These are phyloP conservation scores for Papilio gigon DNA, from an alignment of 2,888 invertebrate species.

Conservation along the genomic window DNA sequence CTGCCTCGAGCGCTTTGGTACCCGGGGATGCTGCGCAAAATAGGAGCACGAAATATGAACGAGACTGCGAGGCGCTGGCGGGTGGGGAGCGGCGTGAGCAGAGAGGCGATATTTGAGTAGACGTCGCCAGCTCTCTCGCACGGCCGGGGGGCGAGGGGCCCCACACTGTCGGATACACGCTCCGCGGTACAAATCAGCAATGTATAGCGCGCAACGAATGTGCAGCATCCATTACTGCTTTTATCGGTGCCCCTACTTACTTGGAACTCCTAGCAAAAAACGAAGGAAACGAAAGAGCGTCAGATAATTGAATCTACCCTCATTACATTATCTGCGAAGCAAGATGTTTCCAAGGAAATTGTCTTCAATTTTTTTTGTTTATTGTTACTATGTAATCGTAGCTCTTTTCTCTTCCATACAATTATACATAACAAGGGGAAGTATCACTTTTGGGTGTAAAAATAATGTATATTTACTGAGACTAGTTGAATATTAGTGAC, in stretches of 20 bases:
- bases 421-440: not conserved
- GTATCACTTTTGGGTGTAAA: no score
- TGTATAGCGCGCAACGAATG: slow-evolving; percentile 75
- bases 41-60: slow-evolving; percentile 83
- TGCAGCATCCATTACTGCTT: slow-evolving; percentile 74
- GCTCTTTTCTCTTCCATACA: slow-evolving; percentile 32
- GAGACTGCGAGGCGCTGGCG: slow-evolving; percentile 82
- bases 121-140: slow-evolving; percentile 74
- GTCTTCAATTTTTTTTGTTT: slow-evolving; percentile 50
- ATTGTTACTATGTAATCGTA: slow-evolving; percentile 43
- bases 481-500: no score
- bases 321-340: slow-evolving; percentile 74
- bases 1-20: slow-evolving; percentile 78
- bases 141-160: slow-evolving; percentile 56
- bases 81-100: slow-evolving; percentile 78
- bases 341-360: slow-evolving; percentile 60
- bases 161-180: slow-evolving; percentile 80
- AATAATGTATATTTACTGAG: no score
- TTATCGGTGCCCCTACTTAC: slow-evolving; percentile 60
- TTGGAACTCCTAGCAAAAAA: slow-evolving; percentile 58
- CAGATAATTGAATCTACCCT: slow-evolving; percentile 76
- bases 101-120: slow-evolving; percentile 80
- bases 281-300: slow-evolving; percentile 75
- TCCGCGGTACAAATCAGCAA: slow-evolving; percentile 73
- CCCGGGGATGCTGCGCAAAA: slow-evolving; percentile 84